Evolutionary conservation across 2,888 invertebrate species (phyloP), one percentile per base, ranked within the genome.

Genomic region (Plagodis dolabraria): DNA sequence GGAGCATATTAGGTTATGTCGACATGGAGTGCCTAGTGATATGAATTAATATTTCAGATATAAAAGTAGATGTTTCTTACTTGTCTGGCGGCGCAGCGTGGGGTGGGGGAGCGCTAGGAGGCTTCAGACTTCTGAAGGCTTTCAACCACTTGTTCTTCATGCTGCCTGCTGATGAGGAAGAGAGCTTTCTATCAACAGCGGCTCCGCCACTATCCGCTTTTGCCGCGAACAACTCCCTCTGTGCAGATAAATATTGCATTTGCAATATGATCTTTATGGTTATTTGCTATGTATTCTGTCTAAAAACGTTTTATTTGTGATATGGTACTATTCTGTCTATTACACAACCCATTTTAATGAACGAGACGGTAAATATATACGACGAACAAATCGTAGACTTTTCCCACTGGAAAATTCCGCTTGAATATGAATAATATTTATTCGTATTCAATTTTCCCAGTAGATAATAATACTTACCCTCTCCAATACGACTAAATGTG

Each of bases 101-200:
- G 58, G 85, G 93, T 62, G 86, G 90, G 51, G 93, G 94, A 62
- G 93, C 94, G 70, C 94, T 94, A 72, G 96, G 96, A 45, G 97
- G 97, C 92, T 98, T 98, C 72, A 99, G 94, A 89, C 97, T 98
- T 86, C 97, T 96, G 94, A 99, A 98, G 69, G 99, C 99, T 91
- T 98, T 99, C 79, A 98, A 94, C 99, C 99, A 99, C 94, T 98
- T 98, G 85, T 97, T 98, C 93, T 98, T 98, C 95, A 98, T 98
- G 87, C 96, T 96, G 79, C 96, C 96, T 70, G 96, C 96, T 71
- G 97, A 97, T 60, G 96, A 95, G 53, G 96, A 95, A 46, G 97
- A 97, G 93, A 97, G 94, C 93, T 97, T 98, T 68, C 97, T 95
- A 88, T 97, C 97, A 72, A 95, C 93, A 79, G 94, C 94, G 74